Conservation (phyloP, 2,888 invertebrate genomes). For the Thyatira batis region DNA sequence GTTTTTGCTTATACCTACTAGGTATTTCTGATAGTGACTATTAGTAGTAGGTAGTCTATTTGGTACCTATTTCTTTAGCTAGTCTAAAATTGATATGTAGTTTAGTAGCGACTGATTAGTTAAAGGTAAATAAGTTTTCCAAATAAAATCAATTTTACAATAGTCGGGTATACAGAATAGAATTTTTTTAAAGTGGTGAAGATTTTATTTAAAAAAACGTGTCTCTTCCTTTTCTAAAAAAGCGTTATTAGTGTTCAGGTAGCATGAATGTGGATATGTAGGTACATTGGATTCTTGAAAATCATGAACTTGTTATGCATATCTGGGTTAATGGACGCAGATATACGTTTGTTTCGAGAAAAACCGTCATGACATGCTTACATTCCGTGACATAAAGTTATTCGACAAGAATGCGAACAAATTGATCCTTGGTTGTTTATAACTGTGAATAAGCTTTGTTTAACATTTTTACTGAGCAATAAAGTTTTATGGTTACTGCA, state of each 20-base stretch:
- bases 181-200: not conserved
- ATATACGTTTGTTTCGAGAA: slow-evolving; percentile 35
- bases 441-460: not conserved
- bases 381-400: slow-evolving; percentile 25
- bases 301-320: slow-evolving; percentile 46
- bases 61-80: no score
- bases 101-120: no score
- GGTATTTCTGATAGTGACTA: no score
- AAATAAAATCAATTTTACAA: no score
- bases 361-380: slow-evolving; percentile 48
- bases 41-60: no score
- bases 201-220: not conserved
- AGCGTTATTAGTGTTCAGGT: slow-evolving; percentile 30
- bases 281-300: slow-evolving; percentile 19
- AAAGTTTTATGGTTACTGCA: not conserved
- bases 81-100: no score
- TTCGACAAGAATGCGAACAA: slow-evolving; percentile 12
- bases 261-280: slow-evolving; percentile 21
- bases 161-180: slow-evolving; percentile 1
- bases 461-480: not conserved
- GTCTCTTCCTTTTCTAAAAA: slow-evolving; percentile 9
- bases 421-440: not conserved
- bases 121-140: no score
- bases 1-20: no score
- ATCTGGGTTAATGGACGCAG: slow-evolving; percentile 63